Evolutionary conservation across 2,888 invertebrate genomes (phyloP).

Genomic region (Pollenia angustigena): DNA sequence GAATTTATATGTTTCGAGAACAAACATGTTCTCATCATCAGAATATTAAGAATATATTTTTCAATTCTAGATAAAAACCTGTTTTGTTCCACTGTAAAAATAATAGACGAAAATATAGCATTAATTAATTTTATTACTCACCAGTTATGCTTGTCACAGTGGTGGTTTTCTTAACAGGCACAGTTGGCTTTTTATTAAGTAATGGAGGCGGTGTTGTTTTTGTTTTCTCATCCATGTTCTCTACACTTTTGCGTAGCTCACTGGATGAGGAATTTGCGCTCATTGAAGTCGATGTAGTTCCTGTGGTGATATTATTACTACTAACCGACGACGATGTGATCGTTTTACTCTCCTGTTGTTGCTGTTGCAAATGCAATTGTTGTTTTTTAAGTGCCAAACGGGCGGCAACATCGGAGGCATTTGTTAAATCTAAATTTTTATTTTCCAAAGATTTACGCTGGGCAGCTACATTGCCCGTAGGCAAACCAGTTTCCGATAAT

Average conservation of each 20-base stretch:
- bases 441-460: constrained; percentile 85
- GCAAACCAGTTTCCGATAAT: constrained; percentile 82
- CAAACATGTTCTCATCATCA: no score
- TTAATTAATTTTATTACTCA: constrained; percentile 66
- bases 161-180: constrained; percentile 89
- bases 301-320: constrained; percentile 69
- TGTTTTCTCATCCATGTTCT: constrained; percentile 83
- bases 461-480: constrained; percentile 84
- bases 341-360: constrained; percentile 73
- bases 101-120: neutral
- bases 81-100: no score
- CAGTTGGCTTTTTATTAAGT: constrained; percentile 87
- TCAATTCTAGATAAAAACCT: no score
- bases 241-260: constrained; percentile 82
- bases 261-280: constrained; percentile 68
- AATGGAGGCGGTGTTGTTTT: constrained; percentile 85
- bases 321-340: constrained; percentile 60
- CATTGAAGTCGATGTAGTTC: constrained; percentile 66
- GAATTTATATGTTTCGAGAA: no score
- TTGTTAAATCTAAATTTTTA: constrained; percentile 82
- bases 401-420: constrained; percentile 75
- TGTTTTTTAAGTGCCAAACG: constrained; percentile 77
- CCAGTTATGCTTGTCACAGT: constrained; percentile 86
- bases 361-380: constrained; percentile 67
- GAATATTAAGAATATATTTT: no score